Percentiles rank a stretch among this genome's conserved stretches.
Conservation (phyloP, 2,888 invertebrate genomes). For the Rhagonycha fulva region DNA sequence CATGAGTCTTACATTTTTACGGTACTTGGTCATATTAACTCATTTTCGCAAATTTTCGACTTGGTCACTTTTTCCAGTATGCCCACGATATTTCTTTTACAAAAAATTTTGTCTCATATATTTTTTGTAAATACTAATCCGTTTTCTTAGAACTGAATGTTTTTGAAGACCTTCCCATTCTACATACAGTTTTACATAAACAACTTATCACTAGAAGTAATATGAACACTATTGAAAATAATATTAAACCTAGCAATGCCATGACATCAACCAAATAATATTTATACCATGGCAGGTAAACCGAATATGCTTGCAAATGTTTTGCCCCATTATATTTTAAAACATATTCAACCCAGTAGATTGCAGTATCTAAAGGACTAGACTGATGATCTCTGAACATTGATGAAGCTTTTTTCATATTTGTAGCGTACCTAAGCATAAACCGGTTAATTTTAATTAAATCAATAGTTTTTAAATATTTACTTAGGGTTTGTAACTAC, state of each 20-base stretch:
- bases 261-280: conserved; percentile 18
- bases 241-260: not conserved
- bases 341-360: conserved; percentile 50
- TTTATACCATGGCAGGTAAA: conserved; percentile 40
- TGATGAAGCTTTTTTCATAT: conserved; percentile 5
- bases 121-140: too few species aligned
- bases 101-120: too few species aligned
- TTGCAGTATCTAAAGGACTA: conserved; percentile 42
- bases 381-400: conserved; percentile 33
- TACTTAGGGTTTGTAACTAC: conserved; percentile 45
- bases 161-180: not conserved
- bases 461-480: not conserved
- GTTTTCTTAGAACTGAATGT: not conserved
- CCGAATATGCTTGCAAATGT: conserved; percentile 50
- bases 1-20: too few species aligned
- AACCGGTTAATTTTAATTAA: not conserved
- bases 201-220: not conserved
- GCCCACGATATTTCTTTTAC: too few species aligned
- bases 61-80: too few species aligned
- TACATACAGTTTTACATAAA: not conserved
- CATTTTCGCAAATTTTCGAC: too few species aligned
- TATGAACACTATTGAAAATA: not conserved
- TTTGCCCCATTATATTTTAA: conserved; percentile 47
- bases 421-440: conserved; percentile 20
- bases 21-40: too few species aligned